phyloP scores from a whole-genome alignment of 2,888 invertebrate species.

The Dicranocentrus wangi region DNA sequence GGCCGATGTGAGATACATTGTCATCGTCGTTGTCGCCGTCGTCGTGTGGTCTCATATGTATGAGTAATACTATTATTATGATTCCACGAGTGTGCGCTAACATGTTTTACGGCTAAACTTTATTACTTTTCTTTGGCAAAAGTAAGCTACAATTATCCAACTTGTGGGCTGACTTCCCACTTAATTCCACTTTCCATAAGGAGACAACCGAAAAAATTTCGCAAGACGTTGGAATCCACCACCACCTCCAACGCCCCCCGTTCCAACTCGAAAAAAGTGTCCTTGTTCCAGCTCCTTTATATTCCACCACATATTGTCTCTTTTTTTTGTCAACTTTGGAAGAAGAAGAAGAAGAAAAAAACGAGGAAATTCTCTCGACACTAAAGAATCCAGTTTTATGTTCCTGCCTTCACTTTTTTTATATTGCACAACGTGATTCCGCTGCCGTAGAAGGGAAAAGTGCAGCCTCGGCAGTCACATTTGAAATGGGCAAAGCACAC shows the following conservation, averaged over 20 bases:
- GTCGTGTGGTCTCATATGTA: constrained; percentile 4
- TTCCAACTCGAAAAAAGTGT: neutral
- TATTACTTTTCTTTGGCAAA: constrained; percentile 39
- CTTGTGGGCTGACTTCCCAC: constrained; percentile 5
- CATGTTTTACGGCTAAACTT: constrained; percentile 26
- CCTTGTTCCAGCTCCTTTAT: too few relatives aligned
- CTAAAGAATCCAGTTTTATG: constrained; percentile 7
- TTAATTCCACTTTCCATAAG: constrained; percentile 31
- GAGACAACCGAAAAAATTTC: constrained; percentile 1
- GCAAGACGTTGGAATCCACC: too few relatives aligned
- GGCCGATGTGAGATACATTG: constrained; percentile 22
- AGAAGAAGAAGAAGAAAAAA: neutral
- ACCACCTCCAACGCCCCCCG: too few relatives aligned
- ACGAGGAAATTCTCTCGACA: constrained; percentile 9
- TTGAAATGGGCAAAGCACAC: too few relatives aligned
- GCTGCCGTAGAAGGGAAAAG: too few relatives aligned
- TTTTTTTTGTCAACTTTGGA: constrained; percentile 15
- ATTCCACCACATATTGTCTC: neutral
- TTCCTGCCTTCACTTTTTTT: neutral
- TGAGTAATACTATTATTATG: constrained; percentile 29
- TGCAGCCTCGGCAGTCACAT: neutral
- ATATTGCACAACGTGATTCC: constrained; percentile 19
- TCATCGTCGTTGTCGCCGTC: too few relatives aligned
- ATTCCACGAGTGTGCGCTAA: constrained; percentile 11
- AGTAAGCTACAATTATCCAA: constrained; percentile 46